Conservation (phyloP, 2,113 vertebrate species). For the Lonchura striata region DNA sequence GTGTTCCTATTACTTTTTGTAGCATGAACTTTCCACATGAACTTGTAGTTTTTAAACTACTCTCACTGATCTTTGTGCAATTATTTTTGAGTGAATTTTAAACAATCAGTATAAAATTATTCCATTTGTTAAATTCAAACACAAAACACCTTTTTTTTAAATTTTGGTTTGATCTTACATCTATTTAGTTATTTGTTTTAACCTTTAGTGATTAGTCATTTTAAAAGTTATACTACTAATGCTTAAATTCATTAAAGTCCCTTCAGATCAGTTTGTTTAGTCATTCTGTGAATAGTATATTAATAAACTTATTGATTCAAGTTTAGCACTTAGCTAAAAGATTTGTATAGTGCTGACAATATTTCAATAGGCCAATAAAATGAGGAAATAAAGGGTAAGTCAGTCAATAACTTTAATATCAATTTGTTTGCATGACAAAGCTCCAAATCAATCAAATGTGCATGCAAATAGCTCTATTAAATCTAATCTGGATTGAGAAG, state of each 20-base stretch:
- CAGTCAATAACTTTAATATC: constrained; percentile 56
- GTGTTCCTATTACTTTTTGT: not conserved
- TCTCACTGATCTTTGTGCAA: not conserved
- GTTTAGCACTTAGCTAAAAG: constrained; percentile 31
- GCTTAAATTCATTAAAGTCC: not conserved
- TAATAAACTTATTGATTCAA: constrained; percentile 30
- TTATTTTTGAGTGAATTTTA: not conserved
- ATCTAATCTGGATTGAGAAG: constrained; percentile 54
- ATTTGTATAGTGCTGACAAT: not conserved
- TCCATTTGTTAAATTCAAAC: not conserved
- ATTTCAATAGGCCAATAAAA: constrained; percentile 64
- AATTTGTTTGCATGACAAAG: constrained; percentile 63
- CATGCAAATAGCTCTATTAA: constrained; percentile 68
- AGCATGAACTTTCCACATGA: not conserved
- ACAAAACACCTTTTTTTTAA: not conserved
- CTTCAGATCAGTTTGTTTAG: not conserved
- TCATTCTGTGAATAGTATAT: not conserved
- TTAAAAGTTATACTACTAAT: not conserved
- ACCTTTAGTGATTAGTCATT: not conserved
- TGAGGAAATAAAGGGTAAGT: constrained; percentile 18
- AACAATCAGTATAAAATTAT: fast-evolving
- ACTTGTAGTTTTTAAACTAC: not conserved
- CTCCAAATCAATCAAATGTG: constrained; percentile 59
- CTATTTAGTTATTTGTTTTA: not conserved
- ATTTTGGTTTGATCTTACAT: not conserved